phyloP scores from a whole-genome alignment of 2,888 invertebrate species.

The Athripsodes cinereus region DNA sequence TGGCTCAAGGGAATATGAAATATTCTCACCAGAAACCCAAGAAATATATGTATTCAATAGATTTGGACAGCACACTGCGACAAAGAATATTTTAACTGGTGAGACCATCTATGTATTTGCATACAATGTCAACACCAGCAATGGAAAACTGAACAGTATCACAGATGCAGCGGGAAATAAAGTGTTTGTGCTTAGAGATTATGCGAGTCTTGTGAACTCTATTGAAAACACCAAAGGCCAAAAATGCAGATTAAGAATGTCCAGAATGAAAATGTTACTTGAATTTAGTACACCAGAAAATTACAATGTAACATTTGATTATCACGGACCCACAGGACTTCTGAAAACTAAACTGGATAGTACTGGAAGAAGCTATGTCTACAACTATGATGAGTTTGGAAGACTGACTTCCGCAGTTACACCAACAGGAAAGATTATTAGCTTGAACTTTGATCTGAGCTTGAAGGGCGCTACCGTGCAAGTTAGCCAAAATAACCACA shows the following conservation, averaged over 20 bases:
- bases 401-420: conserved; percentile 85
- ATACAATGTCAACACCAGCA: conserved; percentile 94
- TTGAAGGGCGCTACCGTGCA: conserved; percentile 84
- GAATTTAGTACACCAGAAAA: conserved; percentile 89
- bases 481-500: conserved; percentile 75
- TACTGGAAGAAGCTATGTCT: conserved; percentile 85
- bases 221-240: conserved; percentile 92
- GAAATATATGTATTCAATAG: conserved; percentile 91
- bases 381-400: conserved; percentile 93
- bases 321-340: conserved; percentile 84
- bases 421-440: conserved; percentile 91
- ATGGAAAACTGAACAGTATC: conserved; percentile 89
- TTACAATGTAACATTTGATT: conserved; percentile 90
- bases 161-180: conserved; percentile 91
- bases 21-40: conserved; percentile 91
- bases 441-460: conserved; percentile 82
- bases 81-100: conserved; percentile 91
- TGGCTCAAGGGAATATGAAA: conserved; percentile 81
- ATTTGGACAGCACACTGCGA: conserved; percentile 92
- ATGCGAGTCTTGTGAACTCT: conserved; percentile 84
- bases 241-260: conserved; percentile 85
- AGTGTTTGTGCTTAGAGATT: conserved; percentile 75
- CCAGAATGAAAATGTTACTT: conserved; percentile 86
- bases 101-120: conserved; percentile 90
- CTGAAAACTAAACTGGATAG: conserved; percentile 84